Percentiles rank a stretch among this genome's conserved stretches.
These are phyloP conservation scores for Benthosema pterotum DNA, from an alignment of 2,797 vertebrate genomes.

Conservation along the genomic window DNA sequence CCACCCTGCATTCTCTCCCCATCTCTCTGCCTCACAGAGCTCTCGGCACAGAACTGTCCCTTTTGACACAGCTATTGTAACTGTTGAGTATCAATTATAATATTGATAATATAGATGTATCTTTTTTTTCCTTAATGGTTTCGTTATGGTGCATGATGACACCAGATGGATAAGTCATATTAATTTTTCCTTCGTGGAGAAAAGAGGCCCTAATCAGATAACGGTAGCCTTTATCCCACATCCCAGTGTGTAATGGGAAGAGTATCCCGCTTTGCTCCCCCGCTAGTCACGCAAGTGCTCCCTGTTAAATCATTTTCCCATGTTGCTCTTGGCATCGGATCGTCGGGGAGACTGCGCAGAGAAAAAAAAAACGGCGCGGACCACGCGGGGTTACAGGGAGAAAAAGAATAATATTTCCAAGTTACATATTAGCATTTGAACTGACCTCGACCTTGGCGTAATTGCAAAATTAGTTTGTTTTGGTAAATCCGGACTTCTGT, in stretches of 20 bases:
- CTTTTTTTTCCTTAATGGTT: conserved; percentile 7
- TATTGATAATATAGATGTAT: conserved; percentile 41
- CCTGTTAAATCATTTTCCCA: conserved; percentile 61
- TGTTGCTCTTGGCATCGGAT: conserved; percentile 62
- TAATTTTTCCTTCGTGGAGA: conserved; percentile 21
- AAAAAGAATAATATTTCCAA: conserved; percentile 59
- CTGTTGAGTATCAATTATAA: conserved; percentile 9
- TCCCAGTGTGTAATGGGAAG: conserved; percentile 35
- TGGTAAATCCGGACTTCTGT: conserved; percentile 59
- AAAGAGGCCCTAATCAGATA: conserved; percentile 38
- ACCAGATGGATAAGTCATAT: conserved; percentile 49
- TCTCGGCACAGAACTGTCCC: conserved; percentile 55
- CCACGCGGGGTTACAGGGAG: conserved; percentile 41
- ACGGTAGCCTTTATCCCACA: conserved; percentile 30
- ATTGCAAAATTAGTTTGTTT: conserved; percentile 69
- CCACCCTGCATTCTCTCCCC: conserved; percentile 1
- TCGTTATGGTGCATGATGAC: neutral
- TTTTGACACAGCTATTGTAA: conserved; percentile 48
- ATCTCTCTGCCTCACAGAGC: conserved; percentile 4
- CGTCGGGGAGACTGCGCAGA: conserved; percentile 18
- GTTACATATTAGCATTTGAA: conserved; percentile 56
- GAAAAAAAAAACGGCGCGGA: conserved; percentile 31
- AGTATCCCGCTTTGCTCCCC: conserved; percentile 44
- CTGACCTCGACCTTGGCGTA: conserved; percentile 47
- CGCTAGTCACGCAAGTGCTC: conserved; percentile 61